Evolutionary conservation across 2,113 vertebrate species (phyloP).

Genomic region (Vimba vimba): DNA sequence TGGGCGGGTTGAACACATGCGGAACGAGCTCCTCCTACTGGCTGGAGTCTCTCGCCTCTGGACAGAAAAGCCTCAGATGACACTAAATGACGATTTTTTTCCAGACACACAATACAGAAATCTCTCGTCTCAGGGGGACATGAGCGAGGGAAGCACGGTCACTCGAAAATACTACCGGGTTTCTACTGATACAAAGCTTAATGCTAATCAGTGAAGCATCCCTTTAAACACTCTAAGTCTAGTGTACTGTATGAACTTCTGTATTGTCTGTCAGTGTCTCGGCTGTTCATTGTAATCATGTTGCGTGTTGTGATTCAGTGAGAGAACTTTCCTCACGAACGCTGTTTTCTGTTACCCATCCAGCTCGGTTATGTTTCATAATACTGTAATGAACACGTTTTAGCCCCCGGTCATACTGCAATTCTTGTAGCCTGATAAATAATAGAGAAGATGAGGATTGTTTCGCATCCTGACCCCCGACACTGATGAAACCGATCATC

Average conservation of each 20-base stretch:
- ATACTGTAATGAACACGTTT: neutral
- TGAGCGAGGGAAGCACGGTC: no score
- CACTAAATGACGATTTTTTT: no score
- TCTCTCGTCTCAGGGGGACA: no score
- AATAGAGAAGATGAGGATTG: neutral
- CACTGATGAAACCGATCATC: neutral
- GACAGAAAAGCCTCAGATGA: no score
- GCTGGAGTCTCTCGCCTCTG: no score
- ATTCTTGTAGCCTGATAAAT: constrained; percentile 5
- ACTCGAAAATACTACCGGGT: no score
- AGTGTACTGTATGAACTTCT: neutral
- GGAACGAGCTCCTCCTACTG: no score
- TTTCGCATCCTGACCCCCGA: neutral
- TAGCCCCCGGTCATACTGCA: neutral
- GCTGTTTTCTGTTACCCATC: constrained; percentile 23
- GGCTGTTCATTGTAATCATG: neutral
- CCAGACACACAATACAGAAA: no score
- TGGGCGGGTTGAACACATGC: no score
- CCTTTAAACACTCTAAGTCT: no score
- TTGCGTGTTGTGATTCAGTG: neutral
- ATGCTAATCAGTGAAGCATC: no score
- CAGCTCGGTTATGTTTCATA: neutral
- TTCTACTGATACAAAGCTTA: no score
- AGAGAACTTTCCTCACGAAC: neutral
- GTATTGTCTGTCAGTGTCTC: neutral